phyloP scores from a whole-genome alignment of 1,140 invertebrate genomes.

The Rhagoletis zephyria region DNA sequence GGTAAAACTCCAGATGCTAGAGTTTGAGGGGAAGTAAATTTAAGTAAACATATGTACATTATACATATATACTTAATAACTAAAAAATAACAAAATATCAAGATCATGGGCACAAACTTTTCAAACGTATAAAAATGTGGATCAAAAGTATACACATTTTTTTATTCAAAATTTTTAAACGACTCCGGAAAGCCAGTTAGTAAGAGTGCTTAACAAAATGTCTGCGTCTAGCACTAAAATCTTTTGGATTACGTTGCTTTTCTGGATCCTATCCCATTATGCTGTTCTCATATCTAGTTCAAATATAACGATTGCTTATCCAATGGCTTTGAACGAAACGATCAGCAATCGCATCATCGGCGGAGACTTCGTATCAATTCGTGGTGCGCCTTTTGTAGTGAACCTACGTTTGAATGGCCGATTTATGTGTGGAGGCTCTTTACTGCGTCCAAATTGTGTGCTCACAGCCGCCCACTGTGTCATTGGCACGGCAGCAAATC shows the following conservation, averaged over 20 bases:
- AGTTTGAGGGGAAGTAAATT: not conserved
- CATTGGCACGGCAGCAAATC: slow-evolving; percentile 56
- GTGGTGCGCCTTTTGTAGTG: slow-evolving; percentile 65
- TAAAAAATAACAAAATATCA: not conserved
- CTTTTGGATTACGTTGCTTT: not conserved
- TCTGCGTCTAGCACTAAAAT: too few relatives aligned
- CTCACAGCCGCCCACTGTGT: slow-evolving; percentile 64
- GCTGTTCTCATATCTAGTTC: not conserved
- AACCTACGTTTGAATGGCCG: slow-evolving; percentile 59
- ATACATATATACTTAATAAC: not conserved
- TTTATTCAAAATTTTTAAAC: not conserved
- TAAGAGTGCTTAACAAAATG: not conserved
- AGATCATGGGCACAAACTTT: not conserved
- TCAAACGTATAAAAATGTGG: slow-evolving; percentile 15
- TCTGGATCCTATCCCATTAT: not conserved
- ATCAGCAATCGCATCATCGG: slow-evolving; percentile 30
- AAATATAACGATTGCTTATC: not conserved
- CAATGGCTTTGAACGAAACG: not conserved
- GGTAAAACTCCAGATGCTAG: not conserved
- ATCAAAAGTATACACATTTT: not conserved
- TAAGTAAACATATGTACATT: not conserved
- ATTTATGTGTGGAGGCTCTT: slow-evolving; percentile 67
- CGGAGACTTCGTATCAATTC: slow-evolving; percentile 55
- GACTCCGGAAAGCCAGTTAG: not conserved
- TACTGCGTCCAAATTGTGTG: slow-evolving; percentile 63